Evolutionary conservation across 2,888 invertebrate species (phyloP).

Genomic region (Archips crataeganus): DNA sequence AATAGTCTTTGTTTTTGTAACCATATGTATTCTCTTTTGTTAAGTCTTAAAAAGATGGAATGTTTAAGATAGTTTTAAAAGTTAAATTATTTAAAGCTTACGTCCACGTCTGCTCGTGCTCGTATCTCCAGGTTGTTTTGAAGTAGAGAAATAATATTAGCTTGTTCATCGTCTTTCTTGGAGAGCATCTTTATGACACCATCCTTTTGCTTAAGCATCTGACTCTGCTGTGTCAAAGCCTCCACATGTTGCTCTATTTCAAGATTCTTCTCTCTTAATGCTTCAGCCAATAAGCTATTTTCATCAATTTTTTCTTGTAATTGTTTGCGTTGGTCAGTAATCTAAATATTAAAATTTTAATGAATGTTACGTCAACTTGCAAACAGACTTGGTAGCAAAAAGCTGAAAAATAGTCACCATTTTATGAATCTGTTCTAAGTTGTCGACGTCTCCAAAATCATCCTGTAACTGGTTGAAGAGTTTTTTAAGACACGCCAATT

Average conservation of each 20-base stretch:
- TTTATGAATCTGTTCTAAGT: constrained; percentile 64
- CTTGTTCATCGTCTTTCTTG: constrained; percentile 72
- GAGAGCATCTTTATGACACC: constrained; percentile 64
- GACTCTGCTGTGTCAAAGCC: constrained; percentile 57
- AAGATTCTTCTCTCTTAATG: constrained; percentile 62
- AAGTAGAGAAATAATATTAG: constrained; percentile 68
- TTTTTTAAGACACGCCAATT: constrained; percentile 63
- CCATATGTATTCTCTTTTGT: not conserved
- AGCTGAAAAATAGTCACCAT: constrained; percentile 55
- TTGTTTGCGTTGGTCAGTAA: constrained; percentile 65
- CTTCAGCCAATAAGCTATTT: constrained; percentile 62
- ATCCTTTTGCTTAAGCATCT: constrained; percentile 61
- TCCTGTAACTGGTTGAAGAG: constrained; percentile 67
- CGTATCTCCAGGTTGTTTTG: constrained; percentile 69
- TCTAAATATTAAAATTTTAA: constrained; percentile 48
- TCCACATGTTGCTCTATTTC: constrained; percentile 58
- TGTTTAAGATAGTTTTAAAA: not conserved
- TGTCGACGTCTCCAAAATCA: constrained; percentile 70
- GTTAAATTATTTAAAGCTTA: constrained; percentile 49
- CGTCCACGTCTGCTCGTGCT: constrained; percentile 64
- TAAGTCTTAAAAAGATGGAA: not conserved
- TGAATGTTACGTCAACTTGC: not conserved
- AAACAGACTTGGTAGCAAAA: not conserved
- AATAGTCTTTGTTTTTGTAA: not conserved
- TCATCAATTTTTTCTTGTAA: constrained; percentile 60